Conservation (phyloP, 2,797 vertebrate species). For the Cossypha caffra region DNA sequence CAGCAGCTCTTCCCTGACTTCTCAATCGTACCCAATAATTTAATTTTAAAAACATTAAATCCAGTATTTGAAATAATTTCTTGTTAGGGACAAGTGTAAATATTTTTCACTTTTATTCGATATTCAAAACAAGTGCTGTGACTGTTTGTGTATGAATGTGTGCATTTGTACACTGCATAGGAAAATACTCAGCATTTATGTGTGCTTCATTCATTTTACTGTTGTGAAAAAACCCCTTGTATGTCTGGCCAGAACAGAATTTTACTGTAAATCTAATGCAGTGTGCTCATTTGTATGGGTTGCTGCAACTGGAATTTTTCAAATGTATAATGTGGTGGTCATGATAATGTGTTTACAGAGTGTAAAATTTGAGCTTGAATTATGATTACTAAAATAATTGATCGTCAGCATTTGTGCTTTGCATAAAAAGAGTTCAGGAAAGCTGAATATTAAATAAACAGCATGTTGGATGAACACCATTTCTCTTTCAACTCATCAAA, state of each 20-base stretch:
- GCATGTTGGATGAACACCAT: background rate
- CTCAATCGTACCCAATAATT: background rate
- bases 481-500: constrained; percentile 27
- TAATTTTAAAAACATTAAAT: background rate
- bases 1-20: background rate
- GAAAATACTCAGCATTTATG: background rate
- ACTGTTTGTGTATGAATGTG: background rate
- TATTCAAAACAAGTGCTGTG: background rate
- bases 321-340: constrained; percentile 16
- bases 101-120: background rate
- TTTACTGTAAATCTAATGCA: background rate
- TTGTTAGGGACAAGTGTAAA: background rate
- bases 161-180: background rate
- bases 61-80: background rate
- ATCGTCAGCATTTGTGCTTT: constrained; percentile 33
- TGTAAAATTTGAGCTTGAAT: constrained; percentile 53
- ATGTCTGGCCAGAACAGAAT: background rate
- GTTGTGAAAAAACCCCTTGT: background rate
- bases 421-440: constrained; percentile 17
- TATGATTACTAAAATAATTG: constrained; percentile 61
- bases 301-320: constrained; percentile 41
- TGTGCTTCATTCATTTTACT: background rate
- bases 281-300: background rate
- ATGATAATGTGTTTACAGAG: constrained; percentile 47
- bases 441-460: constrained; percentile 50